These are phyloP conservation scores for Galaxias olidus DNA, from an alignment of 2,797 vertebrate species.

Conservation along the genomic window DNA sequence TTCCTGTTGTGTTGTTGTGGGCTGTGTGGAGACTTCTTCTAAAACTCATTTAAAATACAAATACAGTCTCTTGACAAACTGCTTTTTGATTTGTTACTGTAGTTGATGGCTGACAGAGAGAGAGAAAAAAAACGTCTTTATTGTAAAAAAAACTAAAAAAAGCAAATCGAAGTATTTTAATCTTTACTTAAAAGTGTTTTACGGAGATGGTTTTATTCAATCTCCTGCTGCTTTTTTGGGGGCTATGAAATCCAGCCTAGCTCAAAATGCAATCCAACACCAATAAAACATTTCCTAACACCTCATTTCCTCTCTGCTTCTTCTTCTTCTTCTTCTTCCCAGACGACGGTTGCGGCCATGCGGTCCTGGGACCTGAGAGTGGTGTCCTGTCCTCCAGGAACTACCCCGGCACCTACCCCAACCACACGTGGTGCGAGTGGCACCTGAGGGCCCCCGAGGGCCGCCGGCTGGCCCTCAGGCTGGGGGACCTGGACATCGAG, in stretches of 20 bases:
- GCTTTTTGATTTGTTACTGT: no score
- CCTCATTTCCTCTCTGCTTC: background rate
- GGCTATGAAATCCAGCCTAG: background rate
- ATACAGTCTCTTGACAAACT: no score
- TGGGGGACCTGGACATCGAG: conserved; percentile 83
- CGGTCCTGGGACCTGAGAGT: conserved; percentile 76
- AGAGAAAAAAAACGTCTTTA: background rate
- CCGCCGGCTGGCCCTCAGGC: conserved; percentile 76
- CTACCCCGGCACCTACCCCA: conserved; percentile 84
- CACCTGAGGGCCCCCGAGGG: conserved; percentile 74
- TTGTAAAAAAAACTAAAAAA: no score
- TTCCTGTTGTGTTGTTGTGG: background rate
- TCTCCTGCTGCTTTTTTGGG: background rate
- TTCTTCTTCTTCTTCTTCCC: conserved; percentile 21
- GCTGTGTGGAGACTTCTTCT: no score
- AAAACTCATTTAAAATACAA: no score
- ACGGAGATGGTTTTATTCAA: background rate
- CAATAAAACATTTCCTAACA: no score
- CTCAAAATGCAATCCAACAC: background rate
- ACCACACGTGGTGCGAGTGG: conserved; percentile 80
- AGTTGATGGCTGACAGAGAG: background rate
- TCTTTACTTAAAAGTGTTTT: no score
- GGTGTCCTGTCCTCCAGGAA: conserved; percentile 83
- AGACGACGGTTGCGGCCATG: conserved; percentile 83
- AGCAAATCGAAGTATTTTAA: no score